Percentiles rank a stretch among this genome's conserved stretches.
phyloP scores from a whole-genome alignment of 2,113 vertebrate species.

The Nestor notabilis region DNA sequence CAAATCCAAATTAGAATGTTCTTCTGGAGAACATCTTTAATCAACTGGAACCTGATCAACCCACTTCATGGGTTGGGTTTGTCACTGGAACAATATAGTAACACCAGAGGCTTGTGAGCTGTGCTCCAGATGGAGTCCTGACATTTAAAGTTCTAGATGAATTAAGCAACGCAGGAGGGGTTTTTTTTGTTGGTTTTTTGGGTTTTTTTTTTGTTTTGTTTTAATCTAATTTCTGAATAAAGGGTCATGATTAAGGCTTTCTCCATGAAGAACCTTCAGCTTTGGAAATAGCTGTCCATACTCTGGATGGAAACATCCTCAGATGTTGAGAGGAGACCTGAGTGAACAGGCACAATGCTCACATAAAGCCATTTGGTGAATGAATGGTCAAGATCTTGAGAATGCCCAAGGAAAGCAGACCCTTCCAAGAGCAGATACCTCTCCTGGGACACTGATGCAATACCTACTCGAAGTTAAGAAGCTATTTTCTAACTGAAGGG shows the following conservation, averaged over 20 bases:
- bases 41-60: slow-evolving; percentile 36
- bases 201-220: neutral
- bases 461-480: neutral
- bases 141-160: neutral
- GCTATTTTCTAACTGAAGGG: neutral
- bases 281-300: neutral
- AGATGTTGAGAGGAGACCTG: neutral
- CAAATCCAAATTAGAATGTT: neutral
- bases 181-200: neutral
- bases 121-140: neutral
- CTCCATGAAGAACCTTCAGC: neutral
- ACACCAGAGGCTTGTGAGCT: neutral
- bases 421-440: neutral
- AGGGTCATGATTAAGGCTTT: neutral
- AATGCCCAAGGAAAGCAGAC: neutral
- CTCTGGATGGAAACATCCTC: neutral
- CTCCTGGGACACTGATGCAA: neutral
- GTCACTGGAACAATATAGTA: slow-evolving; percentile 19
- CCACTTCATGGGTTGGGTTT: neutral
- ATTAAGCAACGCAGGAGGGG: neutral
- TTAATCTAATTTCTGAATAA: neutral
- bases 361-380: neutral
- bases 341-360: neutral
- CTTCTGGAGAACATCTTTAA: slow-evolving; percentile 54
- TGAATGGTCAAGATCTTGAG: neutral